These are phyloP conservation scores for Sminthopsis crassicaudata DNA, from an alignment of 2,113 vertebrate genomes.

Conservation along the genomic window DNA sequence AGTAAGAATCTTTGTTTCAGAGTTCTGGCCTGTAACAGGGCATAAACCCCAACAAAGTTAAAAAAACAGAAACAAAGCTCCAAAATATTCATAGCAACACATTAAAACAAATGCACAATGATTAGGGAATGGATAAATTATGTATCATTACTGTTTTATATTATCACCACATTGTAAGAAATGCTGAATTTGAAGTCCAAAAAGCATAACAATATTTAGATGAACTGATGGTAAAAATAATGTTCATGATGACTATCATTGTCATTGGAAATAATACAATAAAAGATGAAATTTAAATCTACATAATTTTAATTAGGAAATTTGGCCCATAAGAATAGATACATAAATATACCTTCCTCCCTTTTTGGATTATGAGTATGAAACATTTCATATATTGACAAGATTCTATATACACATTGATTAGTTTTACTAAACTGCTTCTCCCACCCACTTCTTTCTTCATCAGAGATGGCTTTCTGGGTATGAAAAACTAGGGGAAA, in stretches of 20 bases:
- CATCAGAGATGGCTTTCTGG: too few relatives aligned
- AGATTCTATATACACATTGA: too few relatives aligned
- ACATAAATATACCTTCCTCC: neutral
- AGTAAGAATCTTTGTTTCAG: too few relatives aligned
- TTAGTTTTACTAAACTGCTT: too few relatives aligned
- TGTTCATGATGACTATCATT: neutral
- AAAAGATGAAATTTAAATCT: neutral
- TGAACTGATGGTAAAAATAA: neutral
- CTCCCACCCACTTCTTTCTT: too few relatives aligned
- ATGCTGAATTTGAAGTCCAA: neutral
- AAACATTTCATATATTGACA: too few relatives aligned
- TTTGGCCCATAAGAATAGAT: neutral
- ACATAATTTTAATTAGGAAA: neutral
- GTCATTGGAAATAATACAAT: neutral
- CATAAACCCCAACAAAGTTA: neutral
- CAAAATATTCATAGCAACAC: neutral
- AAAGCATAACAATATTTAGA: neutral
- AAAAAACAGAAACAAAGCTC: neutral
- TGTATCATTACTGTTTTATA: neutral
- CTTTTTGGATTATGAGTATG: neutral
- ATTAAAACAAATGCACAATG: neutral
- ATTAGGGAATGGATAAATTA: neutral
- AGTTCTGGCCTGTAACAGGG: too few relatives aligned
- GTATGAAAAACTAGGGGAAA: too few relatives aligned
- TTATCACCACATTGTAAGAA: neutral